Evolutionary conservation across 2,888 invertebrate species (phyloP), one percentile per base, ranked within the genome.

Genomic region (Harpalus rubripes): DNA sequence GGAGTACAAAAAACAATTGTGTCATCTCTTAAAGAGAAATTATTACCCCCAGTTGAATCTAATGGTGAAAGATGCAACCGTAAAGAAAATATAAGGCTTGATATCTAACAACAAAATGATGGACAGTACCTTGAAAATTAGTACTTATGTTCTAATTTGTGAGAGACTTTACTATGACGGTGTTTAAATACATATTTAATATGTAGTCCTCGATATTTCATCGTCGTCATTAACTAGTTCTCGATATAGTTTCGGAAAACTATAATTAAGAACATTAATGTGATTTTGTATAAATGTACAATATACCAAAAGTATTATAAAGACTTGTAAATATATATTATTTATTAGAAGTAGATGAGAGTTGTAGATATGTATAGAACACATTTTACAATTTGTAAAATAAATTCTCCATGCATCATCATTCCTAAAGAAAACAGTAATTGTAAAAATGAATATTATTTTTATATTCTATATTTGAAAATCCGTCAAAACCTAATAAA

Each of bases 281-380:
- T 81, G 72, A 56, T 83, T 83, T 82, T 74, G 56, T 82, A 68
- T 59, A 68, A 58, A 83, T 82, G 72, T 83, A 83, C 39, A 74
- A 83, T 84, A 84, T 76, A 78, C 76, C 84, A 41, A 76, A 84
- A 76, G 84, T 84, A 84, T 84, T 76, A 84, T 76, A 76, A 56
- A 72, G 56, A 68, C 26, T 74, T 83, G 83, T 83, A 84, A 76
- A 84, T 76, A 83, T 7, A 16, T 82, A 83, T 15, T 84, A 84
- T 84, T 84, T 76, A 84, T 84, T 76, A 76, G 76, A 84, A 22
- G 41, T 78, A 78, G 78, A 78, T 32, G 39, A 58, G 65, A 68
- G 58, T 26, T 82, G 82, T 74, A 59, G 72, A 72, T 58, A 82
- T 82, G 72, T 72, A 82, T 39, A 82, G 32, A 32, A 56, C 59